Base-by-base conservation (phyloP, 2,113 vertebrate species). In the Malurus melanocephalus region DNA sequence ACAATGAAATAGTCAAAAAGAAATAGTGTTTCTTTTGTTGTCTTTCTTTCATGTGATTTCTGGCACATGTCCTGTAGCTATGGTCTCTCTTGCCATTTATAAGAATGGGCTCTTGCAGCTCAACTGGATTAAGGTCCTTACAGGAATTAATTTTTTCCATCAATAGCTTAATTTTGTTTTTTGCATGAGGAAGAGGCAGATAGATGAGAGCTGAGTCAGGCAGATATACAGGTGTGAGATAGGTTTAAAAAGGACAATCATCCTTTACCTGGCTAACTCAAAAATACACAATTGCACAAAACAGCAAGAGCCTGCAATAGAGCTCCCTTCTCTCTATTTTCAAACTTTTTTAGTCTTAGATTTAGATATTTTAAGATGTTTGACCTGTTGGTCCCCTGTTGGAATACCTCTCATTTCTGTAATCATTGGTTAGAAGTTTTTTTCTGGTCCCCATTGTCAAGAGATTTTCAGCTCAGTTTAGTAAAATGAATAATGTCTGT, bases 391-490 rank as follows among this genome's bases (percentile, higher is more conserved):
- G 21, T 62, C 10, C 16, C 7, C 17, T 62, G 2, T 78, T 86
- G 24, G 28, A 88, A n/a, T 67, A 66, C 10, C 7, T 71, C 27
- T 80, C 16, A 40, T 74, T 71, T 51, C 45, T 48, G 24, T 71
- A 46, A 26, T 60, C 8, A 15, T 16, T 59, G 26, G 8, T 64
- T 35, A 73, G 33, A 62, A 51, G 5, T 7, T 3, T 48, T 84
- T 62, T 27, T 90, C 35, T 84, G 6, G 7, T 79, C 7, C 7
- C 9, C 8, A 40, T 60, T 89, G 35, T 49, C 57, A 66, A 55
- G 40, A 69, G 40, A 60, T 84, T 74, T 80, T 35, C 42, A 90
- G 30, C 22, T 90, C 52, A 46, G 12, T 88, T 84, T 67, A 75
- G 35, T 82, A 35, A 43, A 55, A 78, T 60, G 13, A n/a, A 67